Evolutionary conservation across 2,888 invertebrate genomes (phyloP), one percentile per base, ranked within the genome.

Genomic region (Brachyptera putata): DNA sequence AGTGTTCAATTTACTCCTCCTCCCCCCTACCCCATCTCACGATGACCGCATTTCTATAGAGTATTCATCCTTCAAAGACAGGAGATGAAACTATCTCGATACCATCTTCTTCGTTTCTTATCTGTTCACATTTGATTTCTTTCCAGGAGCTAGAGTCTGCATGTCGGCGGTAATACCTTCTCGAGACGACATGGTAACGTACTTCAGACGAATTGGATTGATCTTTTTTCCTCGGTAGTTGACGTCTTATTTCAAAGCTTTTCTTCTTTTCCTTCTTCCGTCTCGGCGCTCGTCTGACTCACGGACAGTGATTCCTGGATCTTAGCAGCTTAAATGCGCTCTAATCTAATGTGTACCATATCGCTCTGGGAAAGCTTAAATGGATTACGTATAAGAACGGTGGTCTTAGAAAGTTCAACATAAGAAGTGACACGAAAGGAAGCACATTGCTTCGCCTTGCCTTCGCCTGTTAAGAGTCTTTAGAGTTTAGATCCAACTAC

Each of bases 341-440:
- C 30, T 34, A 50, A 30, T 14, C 34, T 53, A 53, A 53, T 36
- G 53, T 53, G 53, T 36, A 21, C 36, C 22, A 34, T 30, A 53
- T 36, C 53, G 53, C 25, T 49, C 21, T 18, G 22, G 34, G 21
- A 18, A 53, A n/a, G 53, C 53, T 53, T 53, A 53, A 53, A 53
- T 13, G 53, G 53, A 53, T 53, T 53, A 53, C 53, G 18, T 34
- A 53, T 53, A 36, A 30, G 53, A 53, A 34, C 53, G 11, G 46
- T 53, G 11, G 46, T 24, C 53, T 53, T 36, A 53, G 18, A 53
- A 53, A 53, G 53, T 53, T 53, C 21, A 53, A 53, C 53, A 53
- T 16, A 30, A 30, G 34, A 53, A 53, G 53, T 53, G 53, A 34
- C 34, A 53, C 53, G 34, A 36, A 18, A 30, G 34, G 53, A 53